Evolutionary conservation across 92 coral and sea anemone species (phyloP), one percentile per base, ranked within the genome.

Genomic region (Isaurus tuberculatus): DNA sequence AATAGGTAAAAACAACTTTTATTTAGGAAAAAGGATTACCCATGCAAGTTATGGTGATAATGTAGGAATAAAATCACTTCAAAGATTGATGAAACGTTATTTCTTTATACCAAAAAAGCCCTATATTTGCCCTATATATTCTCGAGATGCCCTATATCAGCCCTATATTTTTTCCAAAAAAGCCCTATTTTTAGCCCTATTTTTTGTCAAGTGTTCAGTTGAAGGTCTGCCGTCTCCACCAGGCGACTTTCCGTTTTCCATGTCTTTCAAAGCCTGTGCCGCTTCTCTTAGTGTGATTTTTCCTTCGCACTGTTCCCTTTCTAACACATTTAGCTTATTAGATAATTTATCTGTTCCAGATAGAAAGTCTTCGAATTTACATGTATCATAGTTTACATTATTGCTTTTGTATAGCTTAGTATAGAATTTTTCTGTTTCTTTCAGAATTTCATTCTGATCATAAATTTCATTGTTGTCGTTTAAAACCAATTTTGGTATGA

Each of bases 241-340:
- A 17, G 61, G 74, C 9, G 72, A 58, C 66, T 79, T 79, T 14
- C 84, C 60, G 37, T 80, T 60, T 84, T 51, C 73, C 73, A 75
- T 85, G 42, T 30, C 40, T 43, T 85, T 85, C 33, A 75, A 70
- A 22, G 82, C 77, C 51, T 85, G 65, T 16, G 77, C 34, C 42
- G 82, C 77, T 75, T 85, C 88, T 46, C 77, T 69, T 60, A 34
- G 73, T 26, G 83, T 73, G 16, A 75, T 85, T 8, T 27, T 46
- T 27, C 77, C 83, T 69, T 81, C 79, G 65, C 86, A 84, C n/a
- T 46, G 75, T 14, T 1, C 28, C 15, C 14, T 73, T 63, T 84
- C 75, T 10, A 29, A 34, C 29, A 36, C 25, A 61, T 46, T 58
- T 55, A 84, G 55, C 37, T 84, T 73, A 33, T 30, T 14, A 9